Percentiles rank a stretch among this genome's conserved stretches.
phyloP scores from a whole-genome alignment of 2,888 invertebrate genomes.

The Aphodius sticticus region DNA sequence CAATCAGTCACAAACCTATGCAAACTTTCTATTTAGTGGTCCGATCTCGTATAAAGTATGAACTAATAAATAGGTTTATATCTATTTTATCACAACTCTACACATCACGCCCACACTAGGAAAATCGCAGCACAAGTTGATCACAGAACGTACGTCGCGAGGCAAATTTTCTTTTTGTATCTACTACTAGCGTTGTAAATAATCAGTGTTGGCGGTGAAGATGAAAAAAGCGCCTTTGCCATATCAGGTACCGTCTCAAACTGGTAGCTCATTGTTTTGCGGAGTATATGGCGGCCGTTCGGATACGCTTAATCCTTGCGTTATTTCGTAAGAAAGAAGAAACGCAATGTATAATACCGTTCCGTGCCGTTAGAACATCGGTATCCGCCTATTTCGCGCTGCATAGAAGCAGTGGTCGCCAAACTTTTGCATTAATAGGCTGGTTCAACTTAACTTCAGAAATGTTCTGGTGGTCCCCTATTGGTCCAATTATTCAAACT shows the following conservation, averaged over 20 bases:
- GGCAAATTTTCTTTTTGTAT: neutral
- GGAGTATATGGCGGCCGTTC: neutral
- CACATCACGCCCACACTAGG: neutral
- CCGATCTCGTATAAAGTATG: neutral
- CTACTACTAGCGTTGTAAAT: neutral
- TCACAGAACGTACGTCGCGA: neutral
- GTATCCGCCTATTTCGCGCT: neutral
- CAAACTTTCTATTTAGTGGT: neutral
- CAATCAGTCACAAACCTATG: neutral
- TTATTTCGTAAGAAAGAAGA: neutral
- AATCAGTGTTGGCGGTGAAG: neutral
- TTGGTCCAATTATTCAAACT: too few relatives aligned
- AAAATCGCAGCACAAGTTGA: neutral
- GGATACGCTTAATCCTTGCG: neutral
- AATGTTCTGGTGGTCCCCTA: too few relatives aligned
- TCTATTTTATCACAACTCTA: neutral
- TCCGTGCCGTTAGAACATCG: neutral
- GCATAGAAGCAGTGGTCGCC: neutral
- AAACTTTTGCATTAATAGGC: neutral
- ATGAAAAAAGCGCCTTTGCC: neutral
- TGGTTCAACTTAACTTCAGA: too few relatives aligned
- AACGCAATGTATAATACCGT: conserved; percentile 4
- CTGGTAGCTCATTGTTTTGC: neutral
- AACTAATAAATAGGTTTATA: too few relatives aligned
- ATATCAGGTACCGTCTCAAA: neutral